Percentiles rank a stretch among this genome's conserved stretches.
Conservation (phyloP, 2,797 vertebrate species). For the Prionace glauca region DNA sequence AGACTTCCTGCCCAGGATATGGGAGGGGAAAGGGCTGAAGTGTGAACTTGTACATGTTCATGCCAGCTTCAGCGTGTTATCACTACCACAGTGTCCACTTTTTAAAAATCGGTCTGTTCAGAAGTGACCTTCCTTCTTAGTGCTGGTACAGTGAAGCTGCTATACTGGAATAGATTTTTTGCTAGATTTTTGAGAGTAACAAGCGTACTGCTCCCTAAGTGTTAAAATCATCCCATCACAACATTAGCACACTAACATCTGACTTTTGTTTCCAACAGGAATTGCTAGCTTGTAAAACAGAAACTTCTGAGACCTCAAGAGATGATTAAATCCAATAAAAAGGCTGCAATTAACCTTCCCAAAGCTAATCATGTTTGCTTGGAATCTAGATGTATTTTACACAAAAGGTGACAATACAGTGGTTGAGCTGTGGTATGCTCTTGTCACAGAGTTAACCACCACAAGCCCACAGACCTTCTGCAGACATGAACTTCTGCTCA, state of each 20-base stretch:
- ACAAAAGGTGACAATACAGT: not conserved
- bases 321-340: not conserved
- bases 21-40: no score
- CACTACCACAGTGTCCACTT: no score
- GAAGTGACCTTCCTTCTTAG: no score
- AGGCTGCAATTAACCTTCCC: constrained; percentile 10
- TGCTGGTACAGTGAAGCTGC: not conserved
- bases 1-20: no score
- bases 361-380: not conserved
- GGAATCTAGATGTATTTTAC: not conserved
- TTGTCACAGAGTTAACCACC: not conserved
- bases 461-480: constrained; percentile 8
- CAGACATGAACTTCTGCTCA: constrained; percentile 29
- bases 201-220: not conserved
- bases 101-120: no score
- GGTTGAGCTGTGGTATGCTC: not conserved
- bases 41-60: no score
- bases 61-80: no score
- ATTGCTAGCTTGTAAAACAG: not conserved
- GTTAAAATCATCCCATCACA: not conserved
- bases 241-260: not conserved
- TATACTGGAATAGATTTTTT: not conserved
- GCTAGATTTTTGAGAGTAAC: not conserved
- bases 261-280: not conserved
- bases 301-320: not conserved